These are phyloP conservation scores for Machaerirhynchus nigripectus DNA, from an alignment of 2,113 vertebrate genomes.

Conservation along the genomic window DNA sequence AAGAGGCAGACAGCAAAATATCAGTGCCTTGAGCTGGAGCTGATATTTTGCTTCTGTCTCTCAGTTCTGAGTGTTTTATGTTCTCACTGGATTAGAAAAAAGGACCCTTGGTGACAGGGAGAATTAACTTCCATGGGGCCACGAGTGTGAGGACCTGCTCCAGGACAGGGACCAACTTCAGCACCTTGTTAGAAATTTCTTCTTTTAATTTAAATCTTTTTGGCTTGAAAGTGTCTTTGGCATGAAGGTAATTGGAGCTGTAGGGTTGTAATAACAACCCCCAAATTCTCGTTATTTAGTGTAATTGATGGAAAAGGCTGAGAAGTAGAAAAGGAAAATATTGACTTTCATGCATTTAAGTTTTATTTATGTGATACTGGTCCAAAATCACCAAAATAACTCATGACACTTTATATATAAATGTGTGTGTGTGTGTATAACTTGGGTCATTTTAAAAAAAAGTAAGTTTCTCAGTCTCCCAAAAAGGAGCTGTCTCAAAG, in stretches of 20 bases:
- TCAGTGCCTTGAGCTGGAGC: not conserved
- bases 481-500: not conserved
- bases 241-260: not conserved
- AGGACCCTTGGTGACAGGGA: not conserved
- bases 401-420: not conserved
- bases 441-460: not conserved
- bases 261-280: not conserved
- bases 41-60: not conserved
- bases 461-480: not conserved
- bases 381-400: slow-evolving; percentile 36
- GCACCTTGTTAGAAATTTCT: not conserved
- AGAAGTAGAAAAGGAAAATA: slow-evolving; percentile 17
- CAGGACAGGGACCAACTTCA: not conserved
- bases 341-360: not conserved
- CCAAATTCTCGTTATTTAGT: slow-evolving; percentile 1
- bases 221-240: not conserved
- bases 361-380: slow-evolving; percentile 28
- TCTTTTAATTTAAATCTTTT: not conserved
- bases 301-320: not conserved
- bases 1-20: not conserved
- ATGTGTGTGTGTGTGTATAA: not conserved
- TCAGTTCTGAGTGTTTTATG: not conserved
- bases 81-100: not conserved
- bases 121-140: not conserved
- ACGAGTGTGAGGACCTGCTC: not conserved